Percentiles rank a stretch among this genome's conserved stretches.
phyloP scores from a whole-genome alignment of 1,140 invertebrate species.

The Trachymyrmex cornetzi region DNA sequence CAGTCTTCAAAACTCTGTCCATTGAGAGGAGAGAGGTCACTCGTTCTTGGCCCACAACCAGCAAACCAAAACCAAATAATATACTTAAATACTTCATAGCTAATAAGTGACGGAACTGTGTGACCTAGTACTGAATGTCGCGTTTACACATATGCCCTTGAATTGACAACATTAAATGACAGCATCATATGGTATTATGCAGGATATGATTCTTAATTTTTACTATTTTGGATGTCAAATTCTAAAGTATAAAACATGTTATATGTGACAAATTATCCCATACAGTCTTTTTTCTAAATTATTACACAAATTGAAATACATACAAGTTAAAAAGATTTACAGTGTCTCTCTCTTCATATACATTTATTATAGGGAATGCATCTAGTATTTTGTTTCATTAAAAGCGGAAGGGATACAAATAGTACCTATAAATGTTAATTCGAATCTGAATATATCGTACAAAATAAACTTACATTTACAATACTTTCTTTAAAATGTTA shows the following conservation, averaged over 20 bases:
- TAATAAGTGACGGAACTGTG: conserved; percentile 82
- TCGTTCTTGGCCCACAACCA: conserved; percentile 81
- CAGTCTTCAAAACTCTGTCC: conserved; percentile 81
- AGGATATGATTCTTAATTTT: not conserved
- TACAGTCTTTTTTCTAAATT: not conserved
- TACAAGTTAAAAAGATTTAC: too few relatives aligned
- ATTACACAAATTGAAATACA: not conserved
- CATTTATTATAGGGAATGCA: not conserved
- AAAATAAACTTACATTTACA: not conserved
- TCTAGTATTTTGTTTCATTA: not conserved
- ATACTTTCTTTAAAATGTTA: not conserved
- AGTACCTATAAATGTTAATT: not conserved
- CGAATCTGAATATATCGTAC: not conserved
- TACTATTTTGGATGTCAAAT: conserved; percentile 2
- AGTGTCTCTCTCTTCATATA: not conserved
- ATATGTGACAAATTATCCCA: not conserved
- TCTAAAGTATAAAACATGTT: conserved; percentile 7
- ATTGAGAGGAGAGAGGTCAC: conserved; percentile 82
- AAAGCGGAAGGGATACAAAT: not conserved
- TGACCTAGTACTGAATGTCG: conserved; percentile 67
- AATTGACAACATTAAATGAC: conserved; percentile 71
- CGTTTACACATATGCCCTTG: conserved; percentile 63
- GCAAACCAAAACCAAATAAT: conserved; percentile 84
- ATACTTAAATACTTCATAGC: conserved; percentile 85
- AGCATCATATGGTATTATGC: conserved; percentile 67